A percentile compares a stretch with the other conserved stretches of the same genome.
These are phyloP conservation scores for Mellilla xanthometata DNA, from an alignment of 2,888 invertebrate species.

Conservation along the genomic window DNA sequence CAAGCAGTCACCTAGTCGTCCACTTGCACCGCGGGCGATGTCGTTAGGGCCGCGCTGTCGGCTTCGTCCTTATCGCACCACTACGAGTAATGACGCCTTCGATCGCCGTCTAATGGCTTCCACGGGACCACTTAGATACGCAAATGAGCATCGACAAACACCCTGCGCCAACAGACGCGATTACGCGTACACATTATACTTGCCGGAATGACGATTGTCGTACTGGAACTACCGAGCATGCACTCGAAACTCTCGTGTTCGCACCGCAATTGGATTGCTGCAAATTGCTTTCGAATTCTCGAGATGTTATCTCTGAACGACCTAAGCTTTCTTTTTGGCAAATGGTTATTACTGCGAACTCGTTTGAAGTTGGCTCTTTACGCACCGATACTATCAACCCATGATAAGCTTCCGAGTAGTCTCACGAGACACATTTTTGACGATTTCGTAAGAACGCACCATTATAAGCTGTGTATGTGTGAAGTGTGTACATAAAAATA, in stretches of 20 bases:
- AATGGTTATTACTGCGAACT: slow-evolving; percentile 6
- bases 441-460: slow-evolving; percentile 2
- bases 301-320: slow-evolving; percentile 14
- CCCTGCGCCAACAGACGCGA: slow-evolving; percentile 48
- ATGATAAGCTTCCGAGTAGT: slow-evolving; percentile 2
- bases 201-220: slow-evolving; percentile 38
- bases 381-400: not conserved
- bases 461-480: slow-evolving; percentile 3
- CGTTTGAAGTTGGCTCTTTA: not conserved
- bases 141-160: slow-evolving; percentile 77
- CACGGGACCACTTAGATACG: slow-evolving; percentile 79
- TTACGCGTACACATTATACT: slow-evolving; percentile 50
- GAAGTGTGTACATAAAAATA: slow-evolving; percentile 21
- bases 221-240: slow-evolving; percentile 16
- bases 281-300: slow-evolving; percentile 15
- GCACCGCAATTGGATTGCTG: slow-evolving; percentile 11
- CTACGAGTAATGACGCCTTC: slow-evolving; percentile 77
- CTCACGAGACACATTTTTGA: not conserved
- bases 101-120: slow-evolving; percentile 79
- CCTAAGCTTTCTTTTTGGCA: slow-evolving; percentile 13
- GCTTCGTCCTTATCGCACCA: slow-evolving; percentile 71
- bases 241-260: slow-evolving; percentile 16
- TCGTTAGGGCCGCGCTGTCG: slow-evolving; percentile 66
- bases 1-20: slow-evolving; percentile 55
- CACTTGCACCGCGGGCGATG: slow-evolving; percentile 59